A percentile compares a stretch with the other conserved stretches of the same genome.
These are phyloP conservation scores for Haliclystus octoradiatus DNA, from an alignment of 30 jellyfish, hydroid and myxozoan species.

Conservation along the genomic window DNA sequence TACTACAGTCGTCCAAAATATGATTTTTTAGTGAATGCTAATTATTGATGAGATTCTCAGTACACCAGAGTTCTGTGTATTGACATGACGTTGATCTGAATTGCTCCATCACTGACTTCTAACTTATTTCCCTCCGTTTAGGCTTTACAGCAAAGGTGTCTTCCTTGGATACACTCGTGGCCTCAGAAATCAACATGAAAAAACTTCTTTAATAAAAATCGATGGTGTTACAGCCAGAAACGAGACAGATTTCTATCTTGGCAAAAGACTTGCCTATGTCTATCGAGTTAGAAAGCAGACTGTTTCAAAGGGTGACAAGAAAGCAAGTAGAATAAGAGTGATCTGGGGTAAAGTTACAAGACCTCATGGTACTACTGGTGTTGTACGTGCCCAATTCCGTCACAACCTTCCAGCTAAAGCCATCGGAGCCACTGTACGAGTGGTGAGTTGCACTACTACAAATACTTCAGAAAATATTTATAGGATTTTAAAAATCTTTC, in stretches of 20 bases:
- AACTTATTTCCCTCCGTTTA: too few species aligned
- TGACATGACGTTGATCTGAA: too few species aligned
- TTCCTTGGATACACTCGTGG: slow-evolving; percentile 92
- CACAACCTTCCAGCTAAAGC: slow-evolving; percentile 95
- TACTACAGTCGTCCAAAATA: too few species aligned
- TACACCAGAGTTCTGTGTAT: too few species aligned
- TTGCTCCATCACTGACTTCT: too few species aligned
- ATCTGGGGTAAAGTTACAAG: slow-evolving; percentile 98
- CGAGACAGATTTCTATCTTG: slow-evolving; percentile 77
- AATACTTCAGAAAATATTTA: neutral
- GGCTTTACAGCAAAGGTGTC: slow-evolving; percentile 79
- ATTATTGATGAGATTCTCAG: too few species aligned
- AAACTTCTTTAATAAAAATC: slow-evolving; percentile 59
- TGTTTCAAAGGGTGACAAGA: slow-evolving; percentile 62
- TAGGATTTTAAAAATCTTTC: too few species aligned
- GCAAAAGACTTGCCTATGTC: slow-evolving; percentile 82
- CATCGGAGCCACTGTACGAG: slow-evolving; percentile 85
- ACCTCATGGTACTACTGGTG: slow-evolving; percentile 92
- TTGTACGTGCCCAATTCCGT: slow-evolving; percentile 83
- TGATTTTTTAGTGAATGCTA: too few species aligned
- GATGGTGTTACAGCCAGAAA: slow-evolving; percentile 69
- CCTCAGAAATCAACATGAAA: slow-evolving; percentile 79
- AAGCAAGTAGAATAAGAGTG: slow-evolving; percentile 68
- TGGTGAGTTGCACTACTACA: slow-evolving; percentile 41
- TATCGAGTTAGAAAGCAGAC: slow-evolving; percentile 67